Evolutionary conservation across 2,113 vertebrate genomes (phyloP), one percentile per base, ranked within the genome.

Genomic region (Sinosuthora webbiana): DNA sequence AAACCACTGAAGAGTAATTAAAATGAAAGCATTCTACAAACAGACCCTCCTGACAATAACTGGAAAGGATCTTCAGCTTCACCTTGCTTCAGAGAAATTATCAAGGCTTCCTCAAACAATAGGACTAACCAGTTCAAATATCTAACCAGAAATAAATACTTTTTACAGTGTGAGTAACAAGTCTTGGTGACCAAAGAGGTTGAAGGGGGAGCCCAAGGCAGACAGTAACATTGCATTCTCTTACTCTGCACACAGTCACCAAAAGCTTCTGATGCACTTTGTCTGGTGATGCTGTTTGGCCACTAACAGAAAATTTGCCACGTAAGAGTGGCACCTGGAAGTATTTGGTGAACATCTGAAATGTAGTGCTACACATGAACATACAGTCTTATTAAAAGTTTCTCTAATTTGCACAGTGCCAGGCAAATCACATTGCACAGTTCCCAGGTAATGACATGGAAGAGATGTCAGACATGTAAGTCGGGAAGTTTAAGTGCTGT

Each of bases 241-340:
- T 69, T 62, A 23, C 8, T 33, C 9, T 45, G 3, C 27, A 42
- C 9, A 23, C 9, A 6, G 0, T 50, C 31, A n/a, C 44, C 24
- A 76, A 22, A 4, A 39, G 5, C 68, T 57, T 75, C 30, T 45
- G 19, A 21, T 42, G 15, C 11, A 6, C 37, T 4, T 1, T 28
- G 13, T 41, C 57, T 73, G 18, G 1, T 39, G 33, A 14, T 18
- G 7, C 2, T 16, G 1, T 52, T 47, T 7, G n/a, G 6, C 7
- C 24, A 31, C 45, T 17, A 55, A 44, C 30, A 0, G 4, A 10
- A 55, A 19, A 56, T 5, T 27, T 1, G 1, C 13, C 50, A 22
- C 5, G 24, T 6, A 41, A 49, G 17, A 31, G 25, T 42, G 35
- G 15, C 30, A 47, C 4, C 33, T 44, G 37, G 6, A 2, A 30